Evolutionary conservation across 1,140 invertebrate species (phyloP).

Genomic region (Lethocerus indicus): DNA sequence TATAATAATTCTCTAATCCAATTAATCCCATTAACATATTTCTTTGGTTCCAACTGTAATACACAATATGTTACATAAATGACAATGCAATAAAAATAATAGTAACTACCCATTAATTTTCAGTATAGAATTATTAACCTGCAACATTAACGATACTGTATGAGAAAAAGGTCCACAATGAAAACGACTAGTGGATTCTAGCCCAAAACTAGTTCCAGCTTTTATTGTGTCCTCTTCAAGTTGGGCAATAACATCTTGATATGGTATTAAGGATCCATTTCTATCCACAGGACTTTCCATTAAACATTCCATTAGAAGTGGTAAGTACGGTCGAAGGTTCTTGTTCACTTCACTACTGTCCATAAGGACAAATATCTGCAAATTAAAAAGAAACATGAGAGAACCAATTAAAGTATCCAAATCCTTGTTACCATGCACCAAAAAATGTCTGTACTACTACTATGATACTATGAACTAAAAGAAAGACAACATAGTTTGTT

Average conservation of each 20-base stretch:
- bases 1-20: conserved; percentile 64
- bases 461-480: no score
- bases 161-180: conserved; percentile 43
- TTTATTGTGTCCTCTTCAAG: conserved; percentile 54
- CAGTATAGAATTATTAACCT: conserved; percentile 23
- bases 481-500: no score
- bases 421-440: no score
- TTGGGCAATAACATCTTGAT: conserved; percentile 56
- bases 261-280: conserved; percentile 36
- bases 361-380: conserved; percentile 46
- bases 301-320: conserved; percentile 49
- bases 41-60: conserved; percentile 50
- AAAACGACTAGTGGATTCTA: conserved; percentile 32
- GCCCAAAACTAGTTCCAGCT: conserved; percentile 38
- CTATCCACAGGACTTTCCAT: conserved; percentile 43
- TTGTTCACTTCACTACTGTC: conserved; percentile 46
- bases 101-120: neutral
- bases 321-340: conserved; percentile 46
- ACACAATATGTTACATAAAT: conserved; percentile 6
- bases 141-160: conserved; percentile 33
- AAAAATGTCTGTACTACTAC: no score
- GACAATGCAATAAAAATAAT: neutral
- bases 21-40: conserved; percentile 54
- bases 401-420: no score
- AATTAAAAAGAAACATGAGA: no score